Base-by-base conservation (phyloP, 2,797 vertebrate genomes). In the Alosa sapidissima region DNA sequence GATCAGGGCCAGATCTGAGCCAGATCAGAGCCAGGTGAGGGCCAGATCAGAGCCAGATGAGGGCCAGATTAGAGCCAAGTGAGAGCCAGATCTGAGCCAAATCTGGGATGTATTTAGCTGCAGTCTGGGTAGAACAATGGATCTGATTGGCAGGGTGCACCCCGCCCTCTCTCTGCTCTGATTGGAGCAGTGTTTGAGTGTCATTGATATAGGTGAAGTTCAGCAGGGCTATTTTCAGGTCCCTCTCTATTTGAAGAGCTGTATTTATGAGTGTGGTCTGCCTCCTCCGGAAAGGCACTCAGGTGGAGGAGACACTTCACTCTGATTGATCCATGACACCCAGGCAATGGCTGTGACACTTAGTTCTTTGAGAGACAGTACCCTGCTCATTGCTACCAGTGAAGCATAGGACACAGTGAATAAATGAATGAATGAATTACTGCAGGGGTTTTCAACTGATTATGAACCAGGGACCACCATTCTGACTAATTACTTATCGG, bases 161-260 rank as follows among this genome's bases (percentile, higher is more conserved):
- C 8, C 24, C 11, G 24, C 14, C 2, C 52, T 19, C n/a, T 11
- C 14, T 5, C 58, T 60, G 58, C 33, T 24, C 19, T 81, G 84
- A 52, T 13, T 52, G 51, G 51, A 36, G 85, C 19, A 21, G 41
- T 1, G 21, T 47, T 65, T 65, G 75, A 19, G 10, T 21, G 84
- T 84, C 82, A 87, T 58, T 81, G 87, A 87, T 88, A 86, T 9
- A 0, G 11, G 47, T 81, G n/a, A 58, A 85, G 72, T 58, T 58
- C 54, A 48, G 62, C 24, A 48, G 82, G 82, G 81, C 78, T 88
- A 87, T 88, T 84, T 88, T 87, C 51, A 52, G 51, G 54, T 68
- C 72, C 78, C 54, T 48, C 49, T 89, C 82, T 84, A 84, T 89
- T 89, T 87, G 84, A 83, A 81, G 88, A 8, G 60, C 21, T 33